phyloP scores from a whole-genome alignment of 2,888 invertebrate species.

The Agonum fuliginosum region DNA sequence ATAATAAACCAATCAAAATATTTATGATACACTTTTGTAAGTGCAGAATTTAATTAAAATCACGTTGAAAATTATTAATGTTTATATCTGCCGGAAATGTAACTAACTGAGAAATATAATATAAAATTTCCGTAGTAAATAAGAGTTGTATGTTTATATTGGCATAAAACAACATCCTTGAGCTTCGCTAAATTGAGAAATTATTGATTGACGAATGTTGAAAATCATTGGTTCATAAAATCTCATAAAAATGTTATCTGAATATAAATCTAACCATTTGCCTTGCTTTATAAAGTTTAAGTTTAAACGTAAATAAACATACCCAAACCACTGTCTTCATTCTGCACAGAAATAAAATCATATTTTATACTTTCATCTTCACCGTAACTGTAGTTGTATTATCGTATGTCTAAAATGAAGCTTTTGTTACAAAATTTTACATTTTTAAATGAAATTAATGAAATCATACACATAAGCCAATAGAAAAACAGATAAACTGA shows the following conservation, averaged over 20 bases:
- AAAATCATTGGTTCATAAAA: slow-evolving; percentile 24
- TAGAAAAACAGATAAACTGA: no score
- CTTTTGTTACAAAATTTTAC: not conserved
- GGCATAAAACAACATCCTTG: slow-evolving; percentile 47
- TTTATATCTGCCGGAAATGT: slow-evolving; percentile 18
- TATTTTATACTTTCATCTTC: not conserved
- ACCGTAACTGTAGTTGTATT: slow-evolving; percentile 3
- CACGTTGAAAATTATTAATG: not conserved
- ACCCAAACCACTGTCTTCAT: not conserved
- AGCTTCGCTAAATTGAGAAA: not conserved
- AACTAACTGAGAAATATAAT: slow-evolving; percentile 25
- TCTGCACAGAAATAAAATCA: not conserved
- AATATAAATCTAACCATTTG: slow-evolving; percentile 41
- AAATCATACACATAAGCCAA: no score
- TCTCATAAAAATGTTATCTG: slow-evolving; percentile 51
- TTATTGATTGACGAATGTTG: slow-evolving; percentile 46
- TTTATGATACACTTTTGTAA: not conserved
- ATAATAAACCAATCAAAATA: no score
- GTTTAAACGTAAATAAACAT: slow-evolving; percentile 20
- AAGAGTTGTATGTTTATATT: slow-evolving; percentile 29
- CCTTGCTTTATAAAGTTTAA: slow-evolving; percentile 22
- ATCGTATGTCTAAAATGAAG: not conserved
- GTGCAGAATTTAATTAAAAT: not conserved
- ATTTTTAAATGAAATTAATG: no score
- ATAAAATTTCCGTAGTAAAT: slow-evolving; percentile 21